These are phyloP conservation scores for Cynopterus sphinx DNA, from an alignment of 2,797 vertebrate genomes.

Conservation along the genomic window DNA sequence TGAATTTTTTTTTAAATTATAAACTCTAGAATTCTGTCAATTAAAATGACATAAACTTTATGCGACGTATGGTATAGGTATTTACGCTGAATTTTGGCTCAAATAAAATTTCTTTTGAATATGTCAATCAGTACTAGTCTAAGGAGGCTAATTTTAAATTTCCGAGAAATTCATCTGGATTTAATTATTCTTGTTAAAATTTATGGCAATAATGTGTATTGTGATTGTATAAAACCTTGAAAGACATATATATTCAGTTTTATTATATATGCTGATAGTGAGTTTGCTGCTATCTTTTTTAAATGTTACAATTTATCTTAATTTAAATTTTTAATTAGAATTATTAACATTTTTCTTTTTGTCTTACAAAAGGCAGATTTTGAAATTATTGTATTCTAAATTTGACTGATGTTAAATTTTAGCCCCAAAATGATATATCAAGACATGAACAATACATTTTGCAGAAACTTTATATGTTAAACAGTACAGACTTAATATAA, in stretches of 20 bases:
- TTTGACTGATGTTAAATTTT: neutral
- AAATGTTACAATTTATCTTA: neutral
- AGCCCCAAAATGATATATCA: neutral
- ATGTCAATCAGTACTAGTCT: neutral
- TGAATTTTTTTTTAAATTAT: neutral
- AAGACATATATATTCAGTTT: neutral
- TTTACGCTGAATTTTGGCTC: neutral
- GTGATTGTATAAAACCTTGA: neutral
- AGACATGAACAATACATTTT: neutral
- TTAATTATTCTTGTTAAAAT: neutral
- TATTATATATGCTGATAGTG: neutral
- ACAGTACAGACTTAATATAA: conserved; percentile 67
- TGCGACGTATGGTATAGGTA: neutral
- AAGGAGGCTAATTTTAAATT: neutral
- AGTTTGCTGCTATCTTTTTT: neutral
- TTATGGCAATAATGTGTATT: neutral
- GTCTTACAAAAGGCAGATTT: neutral
- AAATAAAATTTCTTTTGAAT: neutral
- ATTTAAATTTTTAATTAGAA: neutral
- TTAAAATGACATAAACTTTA: neutral
- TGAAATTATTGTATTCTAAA: neutral
- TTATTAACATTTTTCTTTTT: neutral
- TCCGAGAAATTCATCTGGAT: neutral
- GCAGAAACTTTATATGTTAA: neutral
- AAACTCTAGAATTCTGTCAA: neutral